Base-by-base conservation (phyloP, 2,888 invertebrate genomes). In the Bellardia pandia region DNA sequence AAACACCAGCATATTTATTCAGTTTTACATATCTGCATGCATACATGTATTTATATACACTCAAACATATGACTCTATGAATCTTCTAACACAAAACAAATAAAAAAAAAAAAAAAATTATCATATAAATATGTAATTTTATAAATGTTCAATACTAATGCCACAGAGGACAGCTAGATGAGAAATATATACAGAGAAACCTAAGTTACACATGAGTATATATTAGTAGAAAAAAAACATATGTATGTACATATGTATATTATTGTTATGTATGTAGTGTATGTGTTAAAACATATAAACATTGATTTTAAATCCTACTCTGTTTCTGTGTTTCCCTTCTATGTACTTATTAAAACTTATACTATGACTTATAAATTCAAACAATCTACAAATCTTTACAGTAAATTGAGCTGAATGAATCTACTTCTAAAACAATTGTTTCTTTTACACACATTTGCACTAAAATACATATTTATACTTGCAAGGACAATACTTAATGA, bases 401-500 rank as follows among this genome's bases (percentile, higher is more conserved):
- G 14, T 42, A 79, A 71, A 79, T 71, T 69, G 14, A 69, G 30
- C 48, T 78, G 79, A 37, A 71, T 23, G 33, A 16, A 69, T 37
- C 11, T 9, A 58, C 7, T 79, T 51, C 3, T 60, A 23, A 40
- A 71, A 51, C 40, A 58, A 69, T 45, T 60, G 40, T 62, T 51
- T 51, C 40, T 30, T 51, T 62, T 40, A 37, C 48, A 48, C 45
- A 7, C 13, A 56, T 40, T 64, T 42, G 33, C 45, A 58, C 48
- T 69, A 16, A 69, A 51, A n/a, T 37, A 37, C 37, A 37, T 37
- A 37, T 37, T 5, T 45, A 48, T 45, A n/a, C 42, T 77, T 42
- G 8, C 69, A 78, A 78, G 78, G 78, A 78, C 60, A 69, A 60
- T 48, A 69, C 33, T 14, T 23, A 78, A 33, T 30, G 58, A 78